Evolutionary conservation across 2,113 vertebrate species (phyloP), one percentile per base, ranked within the genome.

Genomic region (zebrafish (Danio rerio)): DNA sequence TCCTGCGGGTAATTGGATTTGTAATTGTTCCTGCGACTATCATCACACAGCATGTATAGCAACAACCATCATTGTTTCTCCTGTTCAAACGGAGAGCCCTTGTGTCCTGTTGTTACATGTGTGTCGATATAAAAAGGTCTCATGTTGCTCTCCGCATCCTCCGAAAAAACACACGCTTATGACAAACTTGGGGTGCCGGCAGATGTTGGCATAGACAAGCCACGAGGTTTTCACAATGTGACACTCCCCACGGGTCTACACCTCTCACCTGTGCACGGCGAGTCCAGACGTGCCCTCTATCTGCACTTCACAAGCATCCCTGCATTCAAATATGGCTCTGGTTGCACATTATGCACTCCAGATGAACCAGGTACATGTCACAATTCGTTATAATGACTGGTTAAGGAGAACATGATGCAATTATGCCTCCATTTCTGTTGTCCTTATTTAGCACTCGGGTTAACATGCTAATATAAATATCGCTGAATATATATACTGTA

Each of bases 111-210:
- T 83, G 70, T 73, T 86, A 83, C 55, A 40, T 83, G 82, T 74
- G 73, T 87, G 78, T 83, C 82, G 81, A 83, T 87, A 76, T 85
- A 81, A 87, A 81, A 62, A 31, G 59, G 45, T 68, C 77, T 76
- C 84, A 70, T 55, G 42, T 78, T 80, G 81, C 55, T 73, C 45
- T 76, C 47, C 70, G 53, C 80, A 72, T 45, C 21, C 71, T 43
- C 49, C 50, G 47, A 13, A 62, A 55, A 43, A 31, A 31, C 66
- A 53, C 73, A 59, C 42, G 42, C 73, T 47, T 55, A 43, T 47
- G 55, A 20, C 73, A 76, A 31, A 42, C 47, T 81, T 9, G 47
- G 53, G 50, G 52, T 75, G 47, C 45, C 61, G 21, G 69, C 81
- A 86, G 84, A 86, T 83, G 81, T 68, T 70, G 59, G n/a, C 31